Percentiles rank a stretch among this genome's conserved stretches.
These are phyloP conservation scores for Sinosuthora webbiana DNA, from an alignment of 2,113 vertebrate genomes.

Conservation along the genomic window DNA sequence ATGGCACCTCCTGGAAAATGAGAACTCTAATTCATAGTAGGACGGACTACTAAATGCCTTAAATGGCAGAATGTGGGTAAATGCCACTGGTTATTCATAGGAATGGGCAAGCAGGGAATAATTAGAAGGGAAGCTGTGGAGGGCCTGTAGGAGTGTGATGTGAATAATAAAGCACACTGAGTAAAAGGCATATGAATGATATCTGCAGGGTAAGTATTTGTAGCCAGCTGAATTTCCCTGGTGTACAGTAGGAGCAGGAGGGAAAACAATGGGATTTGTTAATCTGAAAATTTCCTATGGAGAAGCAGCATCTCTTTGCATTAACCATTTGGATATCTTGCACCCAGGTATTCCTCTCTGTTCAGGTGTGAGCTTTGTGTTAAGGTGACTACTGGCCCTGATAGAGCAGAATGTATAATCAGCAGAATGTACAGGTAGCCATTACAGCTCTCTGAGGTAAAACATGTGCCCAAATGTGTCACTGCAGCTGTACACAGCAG, in stretches of 20 bases:
- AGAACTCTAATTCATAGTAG: not conserved
- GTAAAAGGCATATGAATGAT: slow-evolving; percentile 45
- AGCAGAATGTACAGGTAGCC: not conserved
- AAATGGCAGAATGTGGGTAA: slow-evolving; percentile 42
- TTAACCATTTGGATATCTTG: not conserved
- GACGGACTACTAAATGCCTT: not conserved
- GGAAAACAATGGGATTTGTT: slow-evolving; percentile 32
- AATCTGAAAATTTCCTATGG: not conserved
- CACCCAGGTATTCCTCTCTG: not conserved
- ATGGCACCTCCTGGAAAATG: not conserved
- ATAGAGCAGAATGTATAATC: not conserved
- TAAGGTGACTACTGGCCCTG: not conserved
- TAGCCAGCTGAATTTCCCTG: slow-evolving; percentile 50
- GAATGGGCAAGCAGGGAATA: slow-evolving; percentile 37
- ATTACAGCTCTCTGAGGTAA: not conserved
- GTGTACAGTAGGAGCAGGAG: slow-evolving; percentile 13
- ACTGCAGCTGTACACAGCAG: not conserved
- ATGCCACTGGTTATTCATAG: slow-evolving; percentile 37
- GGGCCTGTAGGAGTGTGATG: slow-evolving; percentile 36
- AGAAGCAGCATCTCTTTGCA: not conserved
- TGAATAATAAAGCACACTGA: slow-evolving; percentile 46
- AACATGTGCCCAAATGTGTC: not conserved
- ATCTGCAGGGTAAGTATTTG: slow-evolving; percentile 58
- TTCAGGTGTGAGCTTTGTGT: not conserved
- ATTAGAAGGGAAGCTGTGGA: slow-evolving; percentile 38